phyloP scores from a whole-genome alignment of 1,140 invertebrate genomes.

The Nasonia longicornis region DNA sequence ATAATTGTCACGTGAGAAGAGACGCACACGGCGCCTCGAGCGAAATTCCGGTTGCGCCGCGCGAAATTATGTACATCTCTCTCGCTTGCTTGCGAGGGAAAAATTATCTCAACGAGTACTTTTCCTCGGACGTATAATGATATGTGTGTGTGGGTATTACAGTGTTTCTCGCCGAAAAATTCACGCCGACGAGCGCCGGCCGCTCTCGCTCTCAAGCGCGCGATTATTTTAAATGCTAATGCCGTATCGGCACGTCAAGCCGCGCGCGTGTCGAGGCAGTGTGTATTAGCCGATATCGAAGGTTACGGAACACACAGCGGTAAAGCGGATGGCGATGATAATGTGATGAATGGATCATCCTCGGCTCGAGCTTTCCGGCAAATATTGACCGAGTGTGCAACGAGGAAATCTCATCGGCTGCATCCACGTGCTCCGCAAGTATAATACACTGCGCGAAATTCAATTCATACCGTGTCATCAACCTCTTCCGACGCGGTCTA shows the following conservation, averaged over 20 bases:
- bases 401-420: too few species aligned
- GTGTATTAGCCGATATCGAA: neutral
- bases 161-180: neutral
- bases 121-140: too few species aligned
- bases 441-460: too few species aligned
- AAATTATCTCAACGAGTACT: too few species aligned
- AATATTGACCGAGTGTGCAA: neutral
- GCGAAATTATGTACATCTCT: too few species aligned
- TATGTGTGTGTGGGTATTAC: too few species aligned
- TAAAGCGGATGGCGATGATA: neutral
- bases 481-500: too few species aligned
- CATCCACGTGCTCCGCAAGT: too few species aligned
- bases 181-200: neutral
- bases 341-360: neutral
- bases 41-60: too few species aligned
- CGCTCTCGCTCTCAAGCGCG: neutral
- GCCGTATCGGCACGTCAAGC: neutral
- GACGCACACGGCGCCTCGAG: too few species aligned
- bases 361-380: neutral
- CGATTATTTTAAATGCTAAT: conserved; percentile 12
- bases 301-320: neutral
- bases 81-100: too few species aligned
- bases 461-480: too few species aligned
- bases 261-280: neutral
- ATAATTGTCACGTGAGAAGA: neutral